Base-by-base conservation (phyloP, 1,140 invertebrate species). In the Marisa cornuarietis region DNA sequence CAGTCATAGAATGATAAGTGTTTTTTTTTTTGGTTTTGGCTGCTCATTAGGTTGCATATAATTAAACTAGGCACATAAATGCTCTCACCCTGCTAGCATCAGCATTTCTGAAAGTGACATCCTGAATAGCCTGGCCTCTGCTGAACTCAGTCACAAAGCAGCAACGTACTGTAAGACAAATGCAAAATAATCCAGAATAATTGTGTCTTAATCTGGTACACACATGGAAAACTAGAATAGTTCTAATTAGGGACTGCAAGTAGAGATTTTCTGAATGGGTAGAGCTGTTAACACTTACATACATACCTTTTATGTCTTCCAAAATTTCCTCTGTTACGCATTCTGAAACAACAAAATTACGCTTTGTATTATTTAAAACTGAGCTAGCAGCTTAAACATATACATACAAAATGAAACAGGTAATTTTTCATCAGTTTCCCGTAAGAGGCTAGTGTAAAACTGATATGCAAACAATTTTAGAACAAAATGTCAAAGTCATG, bases 71-170 rank as follows among this genome's bases (percentile, higher is more conserved):
- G n/a, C n/a, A n/a, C n/a, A 42, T 42, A 42, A 42, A 42, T 42
- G 31, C 31, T 42, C 82, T 82, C 81, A 88, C 86, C 84, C 84
- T 85, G 49, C 78, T 86, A 74, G 82, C 81, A 82, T 88, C 85
- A 65, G 42, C 88, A 73, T 85, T 83, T 49, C 83, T 72, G 71
- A 88, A 79, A 0, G 91, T 90, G 75, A 89, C 88, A 76, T 85
- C 82, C 75, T 90, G 58, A 62, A 95, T 92, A 84, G 93, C 91
- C 69, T 93, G 88, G 8, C 95, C 94, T 83, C 96, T 91, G 74
- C 94, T 93, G 54, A 94, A 90, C 31, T 93, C 95, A 16, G 95
- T 96, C 0, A 97, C 95, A 92, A 98, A 97, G 91, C 96, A 97
- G 16, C 95, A 81, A 94, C 90, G 92, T 85, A 88, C 92, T 93